Base-by-base conservation (phyloP, 2,888 invertebrate species). In the Bhutanitis thaidina region DNA sequence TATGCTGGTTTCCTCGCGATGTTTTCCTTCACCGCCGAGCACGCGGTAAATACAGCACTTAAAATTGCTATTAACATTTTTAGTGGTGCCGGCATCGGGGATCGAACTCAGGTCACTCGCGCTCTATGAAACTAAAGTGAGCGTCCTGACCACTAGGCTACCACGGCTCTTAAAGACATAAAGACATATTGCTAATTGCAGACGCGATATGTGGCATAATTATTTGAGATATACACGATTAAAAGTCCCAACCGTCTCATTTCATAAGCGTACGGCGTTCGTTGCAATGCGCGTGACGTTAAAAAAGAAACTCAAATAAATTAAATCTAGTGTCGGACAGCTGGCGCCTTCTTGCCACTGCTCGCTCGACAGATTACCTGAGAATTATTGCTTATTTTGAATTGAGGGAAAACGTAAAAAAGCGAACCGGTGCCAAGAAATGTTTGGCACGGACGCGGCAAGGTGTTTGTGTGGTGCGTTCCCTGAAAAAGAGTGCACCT, bases 311-410 rank as follows among this genome's bases (percentile, higher is more conserved):
- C 60, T 14, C 16, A 39, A 49, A 62, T 59, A 61, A 61, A 63
- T 60, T 53, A 60, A 49, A 15, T 15, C n/a, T 29, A 54, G 40
- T 45, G 57, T 54, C 51, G 58, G 64, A 61, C 72, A 74, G 71
- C 74, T 72, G 74, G 68, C 65, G 59, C 59, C 62, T 61, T 5
- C 57, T 57, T 20, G 12, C 60, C 40, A 57, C 49, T 37, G 32
- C 58, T 59, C 54, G 57, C 55, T 54, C 62, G 64, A 66, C 66
- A 71, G 70, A 77, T 79, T 76, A 81, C 80, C 80, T 80, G 80
- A 65, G 71, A 69, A 66, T 71, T 71, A 68, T 69, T 53, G 63
- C 59, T 58, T 61, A 58, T 59, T 61, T 64, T 56, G 53, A 61
- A 59, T 43, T 53, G 37, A 20, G 45, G 43, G 61, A 62, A 67